Base-by-base conservation (phyloP, 2,113 vertebrate genomes). In the Oxyruncus cristatus region DNA sequence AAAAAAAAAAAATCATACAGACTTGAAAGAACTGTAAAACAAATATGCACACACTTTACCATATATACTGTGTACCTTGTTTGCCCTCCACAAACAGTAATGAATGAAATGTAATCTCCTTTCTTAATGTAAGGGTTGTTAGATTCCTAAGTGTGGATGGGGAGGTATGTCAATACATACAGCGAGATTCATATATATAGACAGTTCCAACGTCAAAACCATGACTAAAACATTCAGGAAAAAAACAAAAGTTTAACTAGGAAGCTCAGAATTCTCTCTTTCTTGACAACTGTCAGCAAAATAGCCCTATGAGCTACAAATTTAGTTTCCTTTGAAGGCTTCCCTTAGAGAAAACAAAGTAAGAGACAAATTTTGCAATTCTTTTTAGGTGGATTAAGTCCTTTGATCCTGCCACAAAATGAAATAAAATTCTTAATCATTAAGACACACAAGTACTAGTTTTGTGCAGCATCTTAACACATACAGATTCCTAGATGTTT, bases 171-270 rank as follows among this genome's bases (percentile, higher is more conserved):
- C 49, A 70, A 41, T 55, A 49, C 4, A 32, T 55, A 35, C 26
- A 62, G 10, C 0, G 0, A 82, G 58, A 73, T 30, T 14, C 15
- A 6, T 23, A 70, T 0, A 2, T 11, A 44, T 3, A 68, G 26
- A 37, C 6, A 61, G 44, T 39, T 76, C 22, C n/a, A 88, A 88
- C 2, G 62, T 14, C 47, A 84, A 74, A 84, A 56, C 5, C 11
- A 66, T 13, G 6, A 26, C 24, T 62, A 62, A 79, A 80, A 39
- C 28, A 61, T 32, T 61, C n/a, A 53, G 30, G 1, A 68, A 39
- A 68, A 39, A 65, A 78, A 49, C 28, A 26, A 33, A 30, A 18
- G 6, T 41, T 58, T 53, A 50, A 65, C 7, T 47, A 32, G 12
- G 27, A 90, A 90, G 30, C 66, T 13, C 8, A 71, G 32, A 91